A percentile compares a stretch with the other conserved stretches of the same genome.
Evolutionary conservation across 2,888 invertebrate genomes (phyloP).

Genomic region (Galerucella calmariensis): DNA sequence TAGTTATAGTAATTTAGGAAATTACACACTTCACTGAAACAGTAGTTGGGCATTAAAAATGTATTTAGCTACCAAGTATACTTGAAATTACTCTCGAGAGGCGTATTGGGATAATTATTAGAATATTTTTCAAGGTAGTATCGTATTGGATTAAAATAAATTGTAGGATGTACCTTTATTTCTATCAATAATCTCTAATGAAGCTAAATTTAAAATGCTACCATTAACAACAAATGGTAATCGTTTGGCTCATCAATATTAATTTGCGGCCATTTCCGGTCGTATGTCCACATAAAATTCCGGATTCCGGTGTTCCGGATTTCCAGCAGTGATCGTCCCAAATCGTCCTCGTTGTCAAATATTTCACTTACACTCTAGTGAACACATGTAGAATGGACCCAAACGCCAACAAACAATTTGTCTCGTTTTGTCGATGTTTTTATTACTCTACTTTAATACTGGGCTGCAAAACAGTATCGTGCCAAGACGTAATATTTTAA

Average conservation of each 20-base stretch:
- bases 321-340: conserved; percentile 22
- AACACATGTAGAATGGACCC: conserved; percentile 24
- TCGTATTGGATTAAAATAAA: not conserved
- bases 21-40: conserved; percentile 45
- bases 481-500: too few relatives aligned
- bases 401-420: conserved; percentile 9
- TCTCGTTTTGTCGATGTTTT: conserved; percentile 10
- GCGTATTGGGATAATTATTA: conserved; percentile 34
- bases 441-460: too few relatives aligned
- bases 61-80: conserved; percentile 47
- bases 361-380: conserved; percentile 43
- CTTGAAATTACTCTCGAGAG: conserved; percentile 40
- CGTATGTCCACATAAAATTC: conserved; percentile 24
- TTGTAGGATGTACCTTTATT: not conserved
- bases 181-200: not conserved
- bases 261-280: conserved; percentile 27
- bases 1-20: conserved; percentile 48
- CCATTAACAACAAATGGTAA: not conserved
- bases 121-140: not conserved
- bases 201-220: too few relatives aligned
- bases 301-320: conserved; percentile 10
- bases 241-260: conserved; percentile 24
- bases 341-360: conserved; percentile 36
- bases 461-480: too few relatives aligned
- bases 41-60: conserved; percentile 47